Evolutionary conservation across 2,888 invertebrate species (phyloP).

Genomic region (Chaetoderma sp.): DNA sequence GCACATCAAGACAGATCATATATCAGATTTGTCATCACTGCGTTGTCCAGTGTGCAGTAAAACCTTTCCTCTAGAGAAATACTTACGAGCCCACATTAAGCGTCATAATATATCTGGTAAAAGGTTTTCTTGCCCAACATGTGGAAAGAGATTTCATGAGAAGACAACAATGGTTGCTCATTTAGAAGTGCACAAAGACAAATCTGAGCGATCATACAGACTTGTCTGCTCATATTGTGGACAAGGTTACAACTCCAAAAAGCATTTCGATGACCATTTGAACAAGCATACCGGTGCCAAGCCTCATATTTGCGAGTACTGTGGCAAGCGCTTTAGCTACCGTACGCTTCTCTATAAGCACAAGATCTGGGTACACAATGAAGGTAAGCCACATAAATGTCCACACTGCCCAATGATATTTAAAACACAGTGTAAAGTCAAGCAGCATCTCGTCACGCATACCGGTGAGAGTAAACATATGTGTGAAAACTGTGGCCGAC

Average conservation of each 20-base stretch:
- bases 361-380: conserved; percentile 44
- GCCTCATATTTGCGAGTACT: conserved; percentile 48
- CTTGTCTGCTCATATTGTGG: conserved; percentile 47
- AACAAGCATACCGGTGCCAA: conserved; percentile 54
- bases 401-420: conserved; percentile 45
- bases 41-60: conserved; percentile 40
- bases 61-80: conserved; percentile 36
- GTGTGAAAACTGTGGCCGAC: conserved; percentile 40
- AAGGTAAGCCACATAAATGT: conserved; percentile 46
- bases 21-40: conserved; percentile 21
- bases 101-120: conserved; percentile 41
- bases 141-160: conserved; percentile 36
- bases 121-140: conserved; percentile 35
- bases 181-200: conserved; percentile 47
- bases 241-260: conserved; percentile 39
- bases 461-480: conserved; percentile 43
- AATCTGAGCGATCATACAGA: conserved; percentile 40
- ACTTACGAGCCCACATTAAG: conserved; percentile 43
- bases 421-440: conserved; percentile 44
- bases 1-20: conserved; percentile 42
- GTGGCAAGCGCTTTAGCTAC: conserved; percentile 46
- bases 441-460: conserved; percentile 46
- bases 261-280: conserved; percentile 46
- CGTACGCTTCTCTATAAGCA: conserved; percentile 48
- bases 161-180: conserved; percentile 44